phyloP scores from a whole-genome alignment of 1,140 invertebrate species.

The Anastatus disparis region DNA sequence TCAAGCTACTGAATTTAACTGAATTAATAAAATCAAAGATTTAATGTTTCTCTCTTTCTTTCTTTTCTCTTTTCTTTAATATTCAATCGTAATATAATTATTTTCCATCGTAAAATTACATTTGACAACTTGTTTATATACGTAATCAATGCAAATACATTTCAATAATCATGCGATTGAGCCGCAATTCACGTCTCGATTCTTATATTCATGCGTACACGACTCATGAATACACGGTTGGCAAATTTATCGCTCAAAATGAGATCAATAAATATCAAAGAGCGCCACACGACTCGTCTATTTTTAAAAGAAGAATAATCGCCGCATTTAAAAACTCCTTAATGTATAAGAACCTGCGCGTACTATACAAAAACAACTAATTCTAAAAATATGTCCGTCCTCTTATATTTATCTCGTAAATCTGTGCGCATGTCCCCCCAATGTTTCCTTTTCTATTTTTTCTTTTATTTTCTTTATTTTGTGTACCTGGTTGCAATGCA shows the following conservation, averaged over 20 bases:
- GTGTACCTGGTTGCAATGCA: slow-evolving; percentile 5
- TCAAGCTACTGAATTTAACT: too few species aligned
- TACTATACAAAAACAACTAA: too few species aligned
- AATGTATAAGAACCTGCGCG: background rate
- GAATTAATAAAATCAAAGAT: too few species aligned
- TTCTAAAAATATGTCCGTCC: too few species aligned
- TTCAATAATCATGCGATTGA: slow-evolving; percentile 1
- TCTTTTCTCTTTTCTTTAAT: too few species aligned
- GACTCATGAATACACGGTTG: too few species aligned
- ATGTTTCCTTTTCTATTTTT: background rate
- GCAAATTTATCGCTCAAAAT: slow-evolving; percentile 13
- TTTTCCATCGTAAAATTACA: too few species aligned
- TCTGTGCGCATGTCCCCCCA: background rate
- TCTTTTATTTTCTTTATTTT: slow-evolving; percentile 18
- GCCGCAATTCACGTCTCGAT: slow-evolving; percentile 12
- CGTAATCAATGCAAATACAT: too few species aligned
- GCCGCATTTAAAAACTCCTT: slow-evolving; percentile 12
- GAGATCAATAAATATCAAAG: slow-evolving; percentile 33
- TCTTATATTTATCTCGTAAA: slow-evolving; percentile 18
- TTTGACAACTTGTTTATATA: too few species aligned
- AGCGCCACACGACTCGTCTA: background rate
- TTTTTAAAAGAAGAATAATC: slow-evolving; percentile 21
- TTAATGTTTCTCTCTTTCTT: too few species aligned
- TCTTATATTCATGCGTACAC: background rate
- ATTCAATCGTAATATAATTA: too few species aligned